These are phyloP conservation scores for Anguilla pacifica DNA, from an alignment of 2,797 vertebrate species.

Conservation along the genomic window DNA sequence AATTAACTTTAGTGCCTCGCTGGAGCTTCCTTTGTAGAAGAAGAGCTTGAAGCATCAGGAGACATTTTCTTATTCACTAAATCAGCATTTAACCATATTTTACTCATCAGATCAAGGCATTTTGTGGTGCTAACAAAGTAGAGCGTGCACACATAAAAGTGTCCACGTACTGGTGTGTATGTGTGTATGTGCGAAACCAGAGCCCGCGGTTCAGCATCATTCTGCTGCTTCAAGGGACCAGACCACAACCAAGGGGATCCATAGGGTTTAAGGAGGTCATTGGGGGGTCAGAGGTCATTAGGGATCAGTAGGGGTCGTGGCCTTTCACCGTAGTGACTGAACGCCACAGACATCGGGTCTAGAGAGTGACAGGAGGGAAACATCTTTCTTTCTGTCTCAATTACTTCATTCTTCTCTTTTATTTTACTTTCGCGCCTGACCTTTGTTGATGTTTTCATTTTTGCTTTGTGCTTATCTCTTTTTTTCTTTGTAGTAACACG, in stretches of 20 bases:
- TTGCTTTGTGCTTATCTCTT: neutral
- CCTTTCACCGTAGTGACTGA: slow-evolving; percentile 50
- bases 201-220: neutral
- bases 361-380: slow-evolving; percentile 28
- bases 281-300: slow-evolving; percentile 24
- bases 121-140: neutral
- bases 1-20: neutral
- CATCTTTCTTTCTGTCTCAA: slow-evolving; percentile 7
- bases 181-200: neutral
- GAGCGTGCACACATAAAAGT: neutral
- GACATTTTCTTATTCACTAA: neutral
- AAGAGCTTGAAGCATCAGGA: neutral
- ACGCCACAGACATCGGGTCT: slow-evolving; percentile 49
- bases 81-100: neutral
- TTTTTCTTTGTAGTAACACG: neutral
- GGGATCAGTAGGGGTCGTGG: slow-evolving; percentile 51
- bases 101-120: neutral
- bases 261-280: slow-evolving; percentile 49
- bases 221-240: neutral
- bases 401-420: slow-evolving; percentile 13
- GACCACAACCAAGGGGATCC: slow-evolving; percentile 36
- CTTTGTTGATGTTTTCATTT: neutral
- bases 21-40: neutral
- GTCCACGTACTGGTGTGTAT: neutral
- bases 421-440: slow-evolving; percentile 1